Base-by-base conservation (phyloP, 2,113 vertebrate genomes). In the Anguilla japonica region DNA sequence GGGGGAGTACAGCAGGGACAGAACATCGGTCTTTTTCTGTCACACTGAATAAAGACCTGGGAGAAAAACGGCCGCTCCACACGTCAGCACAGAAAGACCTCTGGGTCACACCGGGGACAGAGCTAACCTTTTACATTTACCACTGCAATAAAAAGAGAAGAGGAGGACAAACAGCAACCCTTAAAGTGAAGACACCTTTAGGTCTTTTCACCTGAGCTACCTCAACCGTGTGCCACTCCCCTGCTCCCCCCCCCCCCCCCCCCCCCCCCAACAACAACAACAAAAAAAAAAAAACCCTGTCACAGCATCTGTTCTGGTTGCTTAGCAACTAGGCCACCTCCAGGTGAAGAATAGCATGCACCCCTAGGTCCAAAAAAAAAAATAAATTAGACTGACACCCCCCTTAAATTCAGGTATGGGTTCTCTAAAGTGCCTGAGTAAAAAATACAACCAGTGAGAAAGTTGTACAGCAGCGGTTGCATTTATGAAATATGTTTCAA, bases 251-350 rank as follows among this genome's bases (percentile, higher is more conserved):
- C 67, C n/a, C 26, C 5, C 13, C 7, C 81, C 46, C 29, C 34
- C 34, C 34, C 34, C 0, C 34, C 34, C 34, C 34, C 34, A 34
- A 34, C n/a, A n/a, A n/a, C n/a, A n/a, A n/a, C n/a, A 34, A 34
- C 0, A 34, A 34, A 34, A 34, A 8, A 46, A 40, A 40, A 79
- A 26, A 6, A 2, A 41, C 86, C 41, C 53, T 82, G 71, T 82
- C 86, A 87, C 67, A 83, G 41, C 3, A 16, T 81, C 56, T 34
- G 63, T 14, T 71, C 11, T 41, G 81, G 86, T 83, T 87, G 86
- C 86, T 60, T 34, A 41, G 86, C 81, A 83, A 79, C 81, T 87
- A 83, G 83, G 40, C 39, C 43, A 41, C 63, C 41, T n/a, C 60
- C n/a, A 78, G 86, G 67, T 67, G 60, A 53, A 57, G 67, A 43